These are phyloP conservation scores for Gavia stellata DNA, from an alignment of 2,113 vertebrate genomes.

Conservation along the genomic window DNA sequence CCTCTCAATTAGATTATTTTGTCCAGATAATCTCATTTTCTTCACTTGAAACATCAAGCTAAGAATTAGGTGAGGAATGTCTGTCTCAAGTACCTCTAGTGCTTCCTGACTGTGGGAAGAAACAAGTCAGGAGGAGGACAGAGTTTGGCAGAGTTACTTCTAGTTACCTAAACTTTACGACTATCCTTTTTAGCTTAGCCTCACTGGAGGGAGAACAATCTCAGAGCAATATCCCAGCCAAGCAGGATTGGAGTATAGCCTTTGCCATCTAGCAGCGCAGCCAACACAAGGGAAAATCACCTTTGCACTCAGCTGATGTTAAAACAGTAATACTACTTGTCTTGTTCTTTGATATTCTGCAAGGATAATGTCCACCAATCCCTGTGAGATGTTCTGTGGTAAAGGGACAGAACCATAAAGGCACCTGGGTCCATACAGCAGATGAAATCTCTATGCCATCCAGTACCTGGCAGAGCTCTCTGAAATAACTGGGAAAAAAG, in stretches of 20 bases:
- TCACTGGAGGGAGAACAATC: neutral
- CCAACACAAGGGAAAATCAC: neutral
- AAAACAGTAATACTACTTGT: neutral
- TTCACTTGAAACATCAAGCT: neutral
- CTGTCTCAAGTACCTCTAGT: neutral
- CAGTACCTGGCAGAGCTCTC: neutral
- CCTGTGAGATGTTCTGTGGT: neutral
- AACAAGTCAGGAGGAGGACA: neutral
- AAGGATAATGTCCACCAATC: neutral
- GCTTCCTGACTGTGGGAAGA: neutral
- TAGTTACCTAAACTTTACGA: neutral
- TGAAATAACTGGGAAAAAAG: neutral
- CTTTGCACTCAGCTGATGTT: neutral
- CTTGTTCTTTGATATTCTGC: neutral
- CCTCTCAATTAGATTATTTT: neutral
- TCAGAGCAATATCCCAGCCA: neutral
- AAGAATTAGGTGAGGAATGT: neutral
- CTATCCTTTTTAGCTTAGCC: neutral
- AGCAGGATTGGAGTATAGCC: neutral
- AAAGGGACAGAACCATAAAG: neutral
- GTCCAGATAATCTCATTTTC: neutral
- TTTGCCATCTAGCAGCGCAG: neutral
- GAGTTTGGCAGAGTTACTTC: neutral
- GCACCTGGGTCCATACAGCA: neutral
- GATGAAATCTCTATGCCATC: neutral